Evolutionary conservation across 2,888 invertebrate species (phyloP).

Genomic region (Diaphora mendica): DNA sequence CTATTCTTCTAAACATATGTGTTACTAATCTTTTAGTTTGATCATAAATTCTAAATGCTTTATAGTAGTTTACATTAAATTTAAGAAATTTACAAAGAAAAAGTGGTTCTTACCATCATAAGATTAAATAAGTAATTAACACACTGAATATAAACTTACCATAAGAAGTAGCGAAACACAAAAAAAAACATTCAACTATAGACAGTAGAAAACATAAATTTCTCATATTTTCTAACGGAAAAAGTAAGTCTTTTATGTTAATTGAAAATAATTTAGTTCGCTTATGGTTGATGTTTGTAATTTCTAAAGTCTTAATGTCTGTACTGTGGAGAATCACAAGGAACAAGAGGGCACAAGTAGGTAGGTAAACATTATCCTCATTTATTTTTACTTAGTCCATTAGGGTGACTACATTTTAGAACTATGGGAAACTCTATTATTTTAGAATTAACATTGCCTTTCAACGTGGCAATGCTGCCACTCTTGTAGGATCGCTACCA

Average conservation of each 20-base stretch:
- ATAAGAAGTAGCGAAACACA: background rate
- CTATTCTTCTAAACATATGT: no score
- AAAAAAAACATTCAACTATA: background rate
- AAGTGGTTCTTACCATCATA: background rate
- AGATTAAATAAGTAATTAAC: background rate
- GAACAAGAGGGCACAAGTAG: background rate
- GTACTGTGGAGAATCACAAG: background rate
- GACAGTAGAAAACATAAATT: background rate
- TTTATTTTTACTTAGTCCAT: background rate
- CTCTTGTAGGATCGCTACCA: no score
- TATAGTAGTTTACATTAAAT: no score
- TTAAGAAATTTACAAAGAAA: background rate
- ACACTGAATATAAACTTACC: background rate
- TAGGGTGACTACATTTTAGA: constrained; percentile 1
- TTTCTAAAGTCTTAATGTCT: background rate
- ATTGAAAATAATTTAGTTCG: background rate
- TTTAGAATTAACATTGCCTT: background rate
- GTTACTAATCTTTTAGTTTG: no score
- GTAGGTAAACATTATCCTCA: background rate
- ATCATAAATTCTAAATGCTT: no score
- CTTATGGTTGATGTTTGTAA: background rate
- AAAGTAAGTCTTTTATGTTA: background rate
- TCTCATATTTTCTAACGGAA: background rate
- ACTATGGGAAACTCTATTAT: background rate
- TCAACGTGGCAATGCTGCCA: no score